Evolutionary conservation across 2,113 vertebrate genomes (phyloP).

Genomic region (Marcusenius ussheri): DNA sequence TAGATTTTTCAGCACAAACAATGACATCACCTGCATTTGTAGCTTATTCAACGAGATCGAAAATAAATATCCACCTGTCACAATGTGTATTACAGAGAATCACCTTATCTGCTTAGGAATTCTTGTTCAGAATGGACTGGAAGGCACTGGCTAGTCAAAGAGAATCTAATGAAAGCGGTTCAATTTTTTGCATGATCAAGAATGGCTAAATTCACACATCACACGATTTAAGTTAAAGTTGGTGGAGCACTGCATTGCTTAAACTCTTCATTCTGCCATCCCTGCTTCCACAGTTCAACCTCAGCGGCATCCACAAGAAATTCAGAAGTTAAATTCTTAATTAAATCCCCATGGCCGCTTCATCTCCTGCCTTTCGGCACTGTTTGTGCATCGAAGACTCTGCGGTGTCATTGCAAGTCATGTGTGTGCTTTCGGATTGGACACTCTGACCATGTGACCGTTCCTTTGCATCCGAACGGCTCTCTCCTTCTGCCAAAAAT

Average conservation of each 20-base stretch:
- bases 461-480: neutral
- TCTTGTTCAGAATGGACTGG: neutral
- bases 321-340: neutral
- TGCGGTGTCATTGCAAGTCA: neutral
- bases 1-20: neutral
- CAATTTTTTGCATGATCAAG: neutral
- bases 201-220: neutral
- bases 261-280: neutral
- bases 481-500: neutral
- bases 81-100: neutral
- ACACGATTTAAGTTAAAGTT: neutral
- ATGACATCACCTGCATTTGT: neutral
- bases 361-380: neutral
- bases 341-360: neutral
- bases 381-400: neutral
- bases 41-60: neutral
- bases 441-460: neutral
- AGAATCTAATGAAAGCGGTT: neutral
- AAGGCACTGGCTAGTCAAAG: neutral
- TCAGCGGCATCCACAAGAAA: neutral
- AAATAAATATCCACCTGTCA: neutral
- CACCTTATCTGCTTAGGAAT: neutral
- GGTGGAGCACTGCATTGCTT: neutral
- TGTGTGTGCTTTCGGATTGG: neutral
- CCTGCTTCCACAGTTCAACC: neutral